Evolutionary conservation across 2,797 vertebrate species (phyloP), one percentile per base, ranked within the genome.

Genomic region (Babyrousa celebensis): DNA sequence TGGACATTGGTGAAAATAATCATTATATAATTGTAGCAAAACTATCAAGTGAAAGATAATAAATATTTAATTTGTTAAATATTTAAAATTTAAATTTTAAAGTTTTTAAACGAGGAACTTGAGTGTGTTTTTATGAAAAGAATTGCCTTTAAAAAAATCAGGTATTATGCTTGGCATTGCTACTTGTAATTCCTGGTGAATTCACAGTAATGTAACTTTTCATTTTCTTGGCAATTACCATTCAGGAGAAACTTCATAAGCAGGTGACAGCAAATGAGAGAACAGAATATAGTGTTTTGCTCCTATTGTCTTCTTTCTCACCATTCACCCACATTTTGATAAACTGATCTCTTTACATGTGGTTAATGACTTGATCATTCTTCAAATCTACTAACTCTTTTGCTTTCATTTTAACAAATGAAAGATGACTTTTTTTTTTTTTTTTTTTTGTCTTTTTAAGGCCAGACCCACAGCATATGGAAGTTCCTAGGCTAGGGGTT

Each of bases 61-160:
- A 90, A 93, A 91, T 92, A 75, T 27, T 75, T 83, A 96, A 91
- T 91, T 94, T 97, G 72, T n/a, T 90, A 90, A 93, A 91, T 92
- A 75, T 27, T 75, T 83, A 96, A 91, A n/a, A n/a, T 91, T 94
- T 97, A 68, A 56, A 25, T 83, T 91, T 89, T 72, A 3, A 77
- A 72, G 63, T 27, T 65, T 85, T 84, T 87, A 60, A 77, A 65
- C 58, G 62, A 80, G 40, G 58, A 75, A 88, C 14, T 85, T 54
- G 63, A 72, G 43, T 83, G 23, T 96, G 52, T 6, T 92, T 96
- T 94, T 18, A 58, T 88, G 58, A 83, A 62, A 67, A 58, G 14
- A 32, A 12, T 63, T 75, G 54, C 40, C 48, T 54, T 82, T 40
- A 12, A 52, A 11, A 56, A 67, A 71, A 36, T 80, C 32, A 58